Base-by-base conservation (phyloP, 2,113 vertebrate genomes). In the Oplegnathus fasciatus region DNA sequence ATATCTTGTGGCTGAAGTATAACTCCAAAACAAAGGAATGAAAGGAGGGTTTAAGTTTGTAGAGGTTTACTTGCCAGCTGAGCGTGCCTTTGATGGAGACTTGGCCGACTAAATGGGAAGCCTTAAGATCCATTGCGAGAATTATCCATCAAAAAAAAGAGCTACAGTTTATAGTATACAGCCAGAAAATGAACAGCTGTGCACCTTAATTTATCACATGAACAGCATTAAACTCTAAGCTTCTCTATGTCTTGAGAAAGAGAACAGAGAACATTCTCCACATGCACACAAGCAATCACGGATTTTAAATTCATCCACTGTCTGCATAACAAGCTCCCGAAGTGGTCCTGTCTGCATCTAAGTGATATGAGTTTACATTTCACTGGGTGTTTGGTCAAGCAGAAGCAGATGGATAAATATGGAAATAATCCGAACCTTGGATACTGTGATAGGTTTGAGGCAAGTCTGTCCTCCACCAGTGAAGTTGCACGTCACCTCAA, bases 401-500 rank as follows among this genome's bases (percentile, higher is more conserved):
- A 60, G 32, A 42, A 37, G 52, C 32, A 37, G 34, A 75, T 44
- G 6, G 4, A 18, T 75, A 13, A 66, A 77, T 66, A 66, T 3
- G 65, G 32, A 67, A 54, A n/a, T 4, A 10, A 86, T 67, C 40
- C 57, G 1, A 93, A 99, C 98, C 97, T 99, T 98, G 81, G 98
- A 98, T 55, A 96, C 94, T 0, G 96, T 96, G 93, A 98, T 80
- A 17, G 98, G 98, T 69, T 95, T 98, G 77, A 99, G 95, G 84
- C 98, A 99, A 0, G 98, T 99, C 94, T 98, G 98, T 74, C 98
- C 98, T n/a, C 97, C 97, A 0, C 93, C 96, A 10, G 96, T 97
- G 93, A 99, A 99, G 94, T 98, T 98, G 68, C 98, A 99, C 57
- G 85, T 96, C 93, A 99, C 98, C 88, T 99, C 96, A 0, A 99